These are phyloP conservation scores for Lampris megalopsis DNA, from an alignment of 2,113 vertebrate species.

Conservation along the genomic window DNA sequence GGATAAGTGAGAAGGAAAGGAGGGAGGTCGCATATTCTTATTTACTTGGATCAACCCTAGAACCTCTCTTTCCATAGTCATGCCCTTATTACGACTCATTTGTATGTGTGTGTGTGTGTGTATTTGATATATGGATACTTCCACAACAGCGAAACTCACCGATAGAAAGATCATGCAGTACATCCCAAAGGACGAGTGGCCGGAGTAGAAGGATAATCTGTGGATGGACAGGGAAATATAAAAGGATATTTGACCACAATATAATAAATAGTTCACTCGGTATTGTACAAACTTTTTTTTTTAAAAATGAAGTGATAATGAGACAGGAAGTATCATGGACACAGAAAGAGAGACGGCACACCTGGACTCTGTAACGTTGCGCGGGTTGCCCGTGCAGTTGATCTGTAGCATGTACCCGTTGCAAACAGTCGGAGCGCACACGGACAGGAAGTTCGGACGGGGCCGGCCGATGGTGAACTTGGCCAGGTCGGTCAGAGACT, in stretches of 20 bases:
- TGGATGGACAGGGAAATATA: too few species aligned
- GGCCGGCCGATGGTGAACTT: conserved; percentile 94
- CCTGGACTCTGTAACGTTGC: conserved; percentile 91
- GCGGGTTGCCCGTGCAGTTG: conserved; percentile 85
- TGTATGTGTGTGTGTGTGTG: neutral
- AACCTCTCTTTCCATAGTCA: too few species aligned
- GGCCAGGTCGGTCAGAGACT: conserved; percentile 93
- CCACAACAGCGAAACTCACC: conserved; percentile 81
- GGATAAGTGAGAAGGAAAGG: too few species aligned
- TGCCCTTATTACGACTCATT: neutral
- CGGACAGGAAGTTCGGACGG: conserved; percentile 90
- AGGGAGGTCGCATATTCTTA: too few species aligned
- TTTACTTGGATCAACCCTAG: too few species aligned
- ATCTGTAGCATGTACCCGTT: conserved; percentile 83
- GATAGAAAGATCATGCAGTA: conserved; percentile 97
- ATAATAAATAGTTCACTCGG: too few species aligned
- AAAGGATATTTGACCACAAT: neutral
- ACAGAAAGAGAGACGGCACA: conserved; percentile 50
- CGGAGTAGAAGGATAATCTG: conserved; percentile 96
- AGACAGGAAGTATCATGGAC: neutral
- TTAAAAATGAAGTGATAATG: neutral
- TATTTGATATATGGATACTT: conserved; percentile 42
- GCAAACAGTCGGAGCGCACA: conserved; percentile 88
- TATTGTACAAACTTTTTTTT: too few species aligned
- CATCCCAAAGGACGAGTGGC: conserved; percentile 97